A percentile compares a stretch with the other conserved stretches of the same genome.
Evolutionary conservation across 1,140 invertebrate genomes (phyloP).

Genomic region (Metaphire vulgaris): DNA sequence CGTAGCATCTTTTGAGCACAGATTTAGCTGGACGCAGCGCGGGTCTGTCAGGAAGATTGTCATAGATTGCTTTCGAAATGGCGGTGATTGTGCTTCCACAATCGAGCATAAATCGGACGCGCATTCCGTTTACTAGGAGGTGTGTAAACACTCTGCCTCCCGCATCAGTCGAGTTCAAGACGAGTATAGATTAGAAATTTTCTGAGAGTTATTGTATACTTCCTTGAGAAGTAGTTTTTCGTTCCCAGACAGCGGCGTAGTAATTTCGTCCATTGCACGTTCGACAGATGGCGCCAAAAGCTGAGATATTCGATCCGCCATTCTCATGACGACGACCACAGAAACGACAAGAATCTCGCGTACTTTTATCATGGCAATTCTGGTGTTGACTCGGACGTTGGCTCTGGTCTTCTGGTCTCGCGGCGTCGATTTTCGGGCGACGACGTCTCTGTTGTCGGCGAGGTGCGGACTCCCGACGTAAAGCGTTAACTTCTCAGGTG

Average conservation of each 20-base stretch:
- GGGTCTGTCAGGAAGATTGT: background rate
- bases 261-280: constrained; percentile 18
- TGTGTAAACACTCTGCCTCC: background rate
- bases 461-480: background rate
- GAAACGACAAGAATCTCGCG: background rate
- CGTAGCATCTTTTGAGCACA: background rate
- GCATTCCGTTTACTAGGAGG: background rate
- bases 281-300: constrained; percentile 14
- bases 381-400: background rate
- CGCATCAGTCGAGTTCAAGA: background rate
- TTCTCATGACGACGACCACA: background rate
- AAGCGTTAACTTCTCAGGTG: background rate
- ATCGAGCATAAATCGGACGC: background rate
- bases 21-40: background rate
- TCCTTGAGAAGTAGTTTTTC: background rate
- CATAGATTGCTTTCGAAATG: background rate
- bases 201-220: background rate
- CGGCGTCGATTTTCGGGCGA: too few species aligned
- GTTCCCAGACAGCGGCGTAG: background rate
- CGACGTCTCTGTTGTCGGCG: too few species aligned
- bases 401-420: too few species aligned
- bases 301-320: background rate
- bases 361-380: background rate
- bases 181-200: background rate
- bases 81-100: too few species aligned